phyloP scores from a whole-genome alignment of 2,797 vertebrate species.

The Distichodus sexfasciatus region DNA sequence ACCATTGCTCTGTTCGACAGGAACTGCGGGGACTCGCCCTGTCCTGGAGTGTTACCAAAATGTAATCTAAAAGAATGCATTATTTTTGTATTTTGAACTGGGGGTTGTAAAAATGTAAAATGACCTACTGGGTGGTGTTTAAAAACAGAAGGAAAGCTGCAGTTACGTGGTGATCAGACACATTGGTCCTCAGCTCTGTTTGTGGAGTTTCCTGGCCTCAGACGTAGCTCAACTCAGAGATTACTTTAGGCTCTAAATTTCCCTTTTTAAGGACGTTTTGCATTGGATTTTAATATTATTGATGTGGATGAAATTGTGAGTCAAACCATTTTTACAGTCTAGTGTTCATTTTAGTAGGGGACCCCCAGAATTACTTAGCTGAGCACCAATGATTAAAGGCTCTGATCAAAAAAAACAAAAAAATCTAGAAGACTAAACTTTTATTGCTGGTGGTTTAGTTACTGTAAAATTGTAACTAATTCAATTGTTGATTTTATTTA shows the following conservation, averaged over 20 bases:
- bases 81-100: conserved; percentile 85
- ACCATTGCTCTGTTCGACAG: conserved; percentile 60
- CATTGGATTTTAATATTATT: conserved; percentile 25
- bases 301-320: not conserved
- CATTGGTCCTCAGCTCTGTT: conserved; percentile 67
- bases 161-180: conserved; percentile 65
- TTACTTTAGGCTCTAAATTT: not conserved
- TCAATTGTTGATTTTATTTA: conserved; percentile 79
- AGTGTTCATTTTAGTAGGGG: conserved; percentile 44
- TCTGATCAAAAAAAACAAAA: conserved; percentile 54
- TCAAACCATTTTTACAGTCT: conserved; percentile 22
- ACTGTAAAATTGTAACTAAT: conserved; percentile 79
- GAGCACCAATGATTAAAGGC: conserved; percentile 62
- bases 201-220: conserved; percentile 60
- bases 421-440: conserved; percentile 57
- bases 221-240: conserved; percentile 5
- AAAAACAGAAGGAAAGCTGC: conserved; percentile 62
- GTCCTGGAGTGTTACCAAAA: conserved; percentile 81
- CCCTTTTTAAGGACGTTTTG: not conserved
- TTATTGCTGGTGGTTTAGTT: conserved; percentile 73
- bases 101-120: conserved; percentile 78
- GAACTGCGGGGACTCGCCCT: conserved; percentile 61
- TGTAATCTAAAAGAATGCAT: conserved; percentile 77
- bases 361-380: conserved; percentile 59
- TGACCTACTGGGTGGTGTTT: conserved; percentile 64